Evolutionary conservation across 2,113 vertebrate species (phyloP).

Genomic region (Merops nubicus): DNA sequence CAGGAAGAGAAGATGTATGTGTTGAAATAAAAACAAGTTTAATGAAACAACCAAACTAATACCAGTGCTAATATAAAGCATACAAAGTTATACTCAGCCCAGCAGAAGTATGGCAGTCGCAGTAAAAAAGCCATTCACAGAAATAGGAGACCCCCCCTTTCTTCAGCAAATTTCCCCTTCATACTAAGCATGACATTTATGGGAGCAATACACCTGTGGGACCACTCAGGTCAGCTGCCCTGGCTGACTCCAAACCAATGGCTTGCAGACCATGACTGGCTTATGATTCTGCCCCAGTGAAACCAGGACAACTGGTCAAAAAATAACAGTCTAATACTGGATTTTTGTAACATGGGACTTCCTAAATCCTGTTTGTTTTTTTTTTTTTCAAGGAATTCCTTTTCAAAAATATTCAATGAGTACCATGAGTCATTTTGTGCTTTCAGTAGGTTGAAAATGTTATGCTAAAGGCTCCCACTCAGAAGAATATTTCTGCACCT

Average conservation of each 20-base stretch:
- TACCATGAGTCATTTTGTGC: not conserved
- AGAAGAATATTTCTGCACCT: not conserved
- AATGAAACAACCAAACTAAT: not conserved
- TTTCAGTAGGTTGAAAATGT: not conserved
- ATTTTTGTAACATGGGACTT: not conserved
- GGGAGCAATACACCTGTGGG: not conserved
- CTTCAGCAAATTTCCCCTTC: not conserved
- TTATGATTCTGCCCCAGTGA: not conserved
- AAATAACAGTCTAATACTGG: not conserved
- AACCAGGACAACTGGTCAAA: not conserved
- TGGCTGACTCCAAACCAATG: not conserved
- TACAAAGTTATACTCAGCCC: not conserved
- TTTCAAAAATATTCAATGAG: not conserved
- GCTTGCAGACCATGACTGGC: not conserved
- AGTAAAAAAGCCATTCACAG: not conserved
- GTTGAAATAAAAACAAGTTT: not conserved
- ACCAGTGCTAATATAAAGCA: not conserved
- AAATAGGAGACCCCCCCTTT: not conserved
- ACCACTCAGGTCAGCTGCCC: not conserved
- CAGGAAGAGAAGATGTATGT: not conserved
- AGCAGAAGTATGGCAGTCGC: not conserved
- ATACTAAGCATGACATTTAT: not conserved
- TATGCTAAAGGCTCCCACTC: not conserved
- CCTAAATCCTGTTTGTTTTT: not conserved
- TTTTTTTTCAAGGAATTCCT: not conserved